phyloP scores from a whole-genome alignment of 2,113 vertebrate species.

The Platysteira castanea region DNA sequence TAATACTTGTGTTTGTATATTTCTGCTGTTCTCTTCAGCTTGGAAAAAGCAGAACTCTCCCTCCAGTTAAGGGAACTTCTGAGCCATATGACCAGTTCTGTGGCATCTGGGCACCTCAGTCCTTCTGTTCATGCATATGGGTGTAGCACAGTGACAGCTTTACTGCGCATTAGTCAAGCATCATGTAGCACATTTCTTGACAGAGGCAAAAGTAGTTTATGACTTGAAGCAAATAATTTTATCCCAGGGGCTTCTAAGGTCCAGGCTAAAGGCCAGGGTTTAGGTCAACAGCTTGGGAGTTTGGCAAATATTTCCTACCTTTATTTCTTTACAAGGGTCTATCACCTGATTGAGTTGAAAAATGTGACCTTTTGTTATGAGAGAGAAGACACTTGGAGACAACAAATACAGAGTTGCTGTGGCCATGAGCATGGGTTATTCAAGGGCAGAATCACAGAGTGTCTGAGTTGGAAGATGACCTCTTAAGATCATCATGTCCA shows the following conservation, averaged over 20 bases:
- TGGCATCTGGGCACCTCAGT: conserved; percentile 38
- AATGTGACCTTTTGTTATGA: neutral
- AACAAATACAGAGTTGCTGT: neutral
- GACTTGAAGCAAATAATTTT: conserved; percentile 32
- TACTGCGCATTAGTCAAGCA: conserved; percentile 23
- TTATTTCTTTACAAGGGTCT: neutral
- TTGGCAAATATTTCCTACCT: neutral
- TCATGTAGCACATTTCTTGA: conserved; percentile 16
- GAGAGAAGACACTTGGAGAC: neutral
- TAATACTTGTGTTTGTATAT: neutral
- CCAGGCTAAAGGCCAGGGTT: neutral
- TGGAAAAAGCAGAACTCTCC: neutral
- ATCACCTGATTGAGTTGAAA: neutral
- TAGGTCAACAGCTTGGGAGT: conserved; percentile 11
- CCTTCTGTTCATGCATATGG: conserved; percentile 49
- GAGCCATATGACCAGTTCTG: neutral
- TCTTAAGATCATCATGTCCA: neutral
- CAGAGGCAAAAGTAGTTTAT: conserved; percentile 9
- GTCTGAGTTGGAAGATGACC: neutral
- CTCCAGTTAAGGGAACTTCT: neutral
- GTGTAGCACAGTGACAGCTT: conserved; percentile 34
- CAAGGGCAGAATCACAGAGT: neutral
- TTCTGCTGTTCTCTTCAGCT: neutral
- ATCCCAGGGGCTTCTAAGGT: conserved; percentile 4
- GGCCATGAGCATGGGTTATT: neutral